Evolutionary conservation across 2,888 invertebrate species (phyloP), one percentile per base, ranked within the genome.

Genomic region (Tuberolachnus salignus): DNA sequence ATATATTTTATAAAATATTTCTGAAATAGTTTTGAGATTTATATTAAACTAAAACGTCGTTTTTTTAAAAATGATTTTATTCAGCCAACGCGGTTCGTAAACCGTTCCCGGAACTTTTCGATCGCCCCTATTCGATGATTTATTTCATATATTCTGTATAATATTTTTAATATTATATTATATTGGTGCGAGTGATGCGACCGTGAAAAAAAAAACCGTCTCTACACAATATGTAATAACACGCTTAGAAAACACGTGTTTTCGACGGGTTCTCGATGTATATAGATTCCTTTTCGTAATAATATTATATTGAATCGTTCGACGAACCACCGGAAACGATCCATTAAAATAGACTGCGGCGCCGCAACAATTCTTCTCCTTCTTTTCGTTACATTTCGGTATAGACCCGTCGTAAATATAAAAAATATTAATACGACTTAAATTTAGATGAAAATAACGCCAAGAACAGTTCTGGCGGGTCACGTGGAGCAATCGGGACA

Each of bases 261-360:
- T 64, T 53, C 13, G 73, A 64, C n/a, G n/a, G n/a, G n/a, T 64
- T 63, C 21, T n/a, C 34, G 34, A 46, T 63, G 23, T 42, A 53
- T 26, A 3, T 26, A 9, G 23, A 53, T 53, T n/a, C 42, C 42
- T 63, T 44, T 42, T 42, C 63, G 53, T 44, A 64, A 19, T 49
- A 42, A 64, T 46, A 67, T 10, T 51, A 61, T 74, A 44, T 53
- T 9, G 73, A 64, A 74, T 53, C 14, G 64, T 74, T 53, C 21
- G 61, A 64, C 42, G 42, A 51, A 63, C 34, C 51, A 53, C 73
- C 59, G 74, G 81, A 80, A 73, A 80, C 46, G 63, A 80, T 74
- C 81, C 80, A 70, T 81, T 74, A 80, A 71, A 74, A 49, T 42
- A 69, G 16, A 69, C 9, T 34, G 51, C 23, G 34, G 21, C 21